Evolutionary conservation across 1,140 invertebrate genomes (phyloP), one percentile per base, ranked within the genome.

Genomic region (Drosophila rufa): DNA sequence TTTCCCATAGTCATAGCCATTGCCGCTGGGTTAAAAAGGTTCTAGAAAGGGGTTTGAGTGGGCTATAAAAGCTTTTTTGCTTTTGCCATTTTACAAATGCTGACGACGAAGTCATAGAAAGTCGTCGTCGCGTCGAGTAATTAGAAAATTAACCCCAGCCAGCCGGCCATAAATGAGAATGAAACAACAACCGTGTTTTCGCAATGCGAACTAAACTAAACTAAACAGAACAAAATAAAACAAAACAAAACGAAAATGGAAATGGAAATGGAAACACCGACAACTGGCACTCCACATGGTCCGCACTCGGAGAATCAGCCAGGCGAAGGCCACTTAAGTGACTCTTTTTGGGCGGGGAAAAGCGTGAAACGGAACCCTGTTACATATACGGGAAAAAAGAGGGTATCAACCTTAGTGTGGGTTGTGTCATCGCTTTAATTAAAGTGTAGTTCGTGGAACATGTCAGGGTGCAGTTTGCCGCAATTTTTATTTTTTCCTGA

Each of bases 101-200:
- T 60, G 48, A 64, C 70, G 53, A 48, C 67, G 82, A 85, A 84
- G 82, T 84, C 82, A 84, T 84, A 85, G 82, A 85, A 85, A 86
- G 79, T 85, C 67, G 79, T 86, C 60, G 84, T 70, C 83, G 84
- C 80, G 83, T 87, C 80, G 77, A 80, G 83, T 87, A 87, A 89
- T 87, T 87, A 89, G 68, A 68, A 87, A 87, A 87, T 87, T 89
- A 84, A 75, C 77, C 83, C 84, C 80, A 78, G 67, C 80, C 70
- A 89, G 65, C 83, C 61, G 84, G 51, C 68, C 83, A 89, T 87
- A 89, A 87, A 83, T 80, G 85, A 55, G 70, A 83, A 77, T 51
- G 68, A 60, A 74, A 73, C 69, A 74, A 74, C 70, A 74, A 74
- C 70, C 70, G 66, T 42, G 62, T 51, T 48, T 68, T 66, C 25